Base-by-base conservation (phyloP, 2,797 vertebrate species). In the Melanotaenia trifasciata region DNA sequence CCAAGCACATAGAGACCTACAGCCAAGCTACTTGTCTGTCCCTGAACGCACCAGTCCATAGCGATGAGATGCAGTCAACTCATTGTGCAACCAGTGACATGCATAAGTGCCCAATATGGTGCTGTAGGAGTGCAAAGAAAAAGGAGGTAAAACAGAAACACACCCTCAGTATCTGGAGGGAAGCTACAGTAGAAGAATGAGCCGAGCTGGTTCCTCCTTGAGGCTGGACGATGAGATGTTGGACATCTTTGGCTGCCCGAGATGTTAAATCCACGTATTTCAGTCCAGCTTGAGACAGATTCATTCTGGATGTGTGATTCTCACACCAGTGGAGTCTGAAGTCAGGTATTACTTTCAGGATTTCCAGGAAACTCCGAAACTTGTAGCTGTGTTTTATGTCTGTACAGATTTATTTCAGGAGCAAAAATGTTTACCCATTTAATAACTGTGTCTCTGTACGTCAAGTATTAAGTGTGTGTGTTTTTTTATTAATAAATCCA, bases 51-150 rank as follows among this genome's bases (percentile, higher is more conserved):
- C 61, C 50, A 35, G 38, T 70, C 54, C 67, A 84, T 84, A 84
- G 50, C 74, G 64, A 85, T 67, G 58, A 74, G 75, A 74, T 79
- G 73, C 78, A 77, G 85, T 58, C 64, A 72, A 80, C 71, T 77
- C 72, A 70, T 74, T 83, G 74, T 84, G 81, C 87, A 76, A 85
- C 32, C 51, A 71, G 84, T 83, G 78, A 89, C 90, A 92, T 93
- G 91, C 92, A 90, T 67, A 76, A 88, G 85, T 81, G 60, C 64
- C 66, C 73, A 70, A 67, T 59, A 74, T 18, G 65, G 74, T 53
- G 74, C 56, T 38, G 72, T 77, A 66, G 40, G 79, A 70, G 79
- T 74, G 81, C 63, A 84, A 74, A 47, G 66, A 10, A 38, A 24
- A 24, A 50, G 58, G 60, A 38, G 71, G 66, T 82, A 60, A 76